Percentiles rank a stretch among this genome's conserved stretches.
Conservation (phyloP, 2,797 vertebrate species). For the Zalophus californianus region DNA sequence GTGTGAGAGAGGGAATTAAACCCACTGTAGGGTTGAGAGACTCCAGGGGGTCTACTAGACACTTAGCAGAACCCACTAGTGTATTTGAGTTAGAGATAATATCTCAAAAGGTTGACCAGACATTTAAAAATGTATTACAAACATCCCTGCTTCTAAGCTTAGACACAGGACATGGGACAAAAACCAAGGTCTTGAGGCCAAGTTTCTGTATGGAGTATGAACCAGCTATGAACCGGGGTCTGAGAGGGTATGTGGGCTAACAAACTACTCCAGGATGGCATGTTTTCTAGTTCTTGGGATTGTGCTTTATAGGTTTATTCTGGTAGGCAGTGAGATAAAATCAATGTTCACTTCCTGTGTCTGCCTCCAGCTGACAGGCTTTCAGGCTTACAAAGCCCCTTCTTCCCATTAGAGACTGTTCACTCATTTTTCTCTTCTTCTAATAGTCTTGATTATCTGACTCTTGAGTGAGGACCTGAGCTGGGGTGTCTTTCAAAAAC, state of each 20-base stretch:
- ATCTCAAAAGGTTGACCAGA: conserved; percentile 60
- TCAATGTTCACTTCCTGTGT: background rate
- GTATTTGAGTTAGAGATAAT: conserved; percentile 59
- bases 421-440: background rate
- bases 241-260: background rate
- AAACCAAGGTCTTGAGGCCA: background rate
- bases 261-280: background rate
- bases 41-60: background rate
- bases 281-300: background rate
- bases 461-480: background rate
- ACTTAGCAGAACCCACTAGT: conserved; percentile 46
- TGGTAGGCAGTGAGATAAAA: background rate
- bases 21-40: background rate
- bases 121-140: conserved; percentile 24
- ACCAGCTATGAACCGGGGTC: background rate
- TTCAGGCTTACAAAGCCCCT: background rate
- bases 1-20: background rate
- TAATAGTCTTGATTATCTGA: background rate
- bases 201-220: background rate
- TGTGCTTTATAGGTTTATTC: conserved; percentile 17
- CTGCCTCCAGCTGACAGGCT: background rate
- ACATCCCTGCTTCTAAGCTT: conserved; percentile 44
- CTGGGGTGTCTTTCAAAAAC: background rate
- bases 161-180: background rate
- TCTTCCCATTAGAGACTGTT: background rate